Evolutionary conservation across 2,113 vertebrate species (phyloP).

Genomic region (Ictalurus furcatus): DNA sequence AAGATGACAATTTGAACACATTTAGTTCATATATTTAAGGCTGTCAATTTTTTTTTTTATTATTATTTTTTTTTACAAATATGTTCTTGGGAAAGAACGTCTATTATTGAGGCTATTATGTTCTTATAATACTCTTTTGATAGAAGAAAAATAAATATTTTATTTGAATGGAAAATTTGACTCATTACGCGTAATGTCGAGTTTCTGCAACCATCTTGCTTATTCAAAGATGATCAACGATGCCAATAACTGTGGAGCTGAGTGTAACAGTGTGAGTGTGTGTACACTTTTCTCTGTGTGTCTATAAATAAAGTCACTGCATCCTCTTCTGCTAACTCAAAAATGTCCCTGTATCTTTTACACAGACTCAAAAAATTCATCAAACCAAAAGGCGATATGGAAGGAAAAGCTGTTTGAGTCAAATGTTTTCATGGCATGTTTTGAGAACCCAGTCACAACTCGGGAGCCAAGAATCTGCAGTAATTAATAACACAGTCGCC

Average conservation of each 20-base stretch:
- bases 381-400: background rate
- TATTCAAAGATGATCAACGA: background rate
- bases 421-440: constrained; percentile 47
- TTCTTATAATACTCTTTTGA: background rate
- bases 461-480: constrained; percentile 43
- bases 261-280: background rate
- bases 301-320: constrained; percentile 8
- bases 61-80: background rate
- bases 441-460: constrained; percentile 24
- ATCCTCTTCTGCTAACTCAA: constrained; percentile 15
- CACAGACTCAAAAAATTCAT: constrained; percentile 21
- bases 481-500: constrained; percentile 59
- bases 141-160: background rate
- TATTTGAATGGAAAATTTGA: background rate
- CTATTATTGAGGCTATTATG: background rate
- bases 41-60: background rate
- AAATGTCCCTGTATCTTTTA: background rate
- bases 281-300: constrained; percentile 4
- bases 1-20: background rate
- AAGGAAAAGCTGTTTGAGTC: constrained; percentile 22
- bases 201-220: background rate
- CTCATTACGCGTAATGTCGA: background rate
- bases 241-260: background rate
- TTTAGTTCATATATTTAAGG: background rate
- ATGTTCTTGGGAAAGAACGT: background rate